Conservation (phyloP, 2,113 vertebrate species). For the Cheirogaleus medius region DNA sequence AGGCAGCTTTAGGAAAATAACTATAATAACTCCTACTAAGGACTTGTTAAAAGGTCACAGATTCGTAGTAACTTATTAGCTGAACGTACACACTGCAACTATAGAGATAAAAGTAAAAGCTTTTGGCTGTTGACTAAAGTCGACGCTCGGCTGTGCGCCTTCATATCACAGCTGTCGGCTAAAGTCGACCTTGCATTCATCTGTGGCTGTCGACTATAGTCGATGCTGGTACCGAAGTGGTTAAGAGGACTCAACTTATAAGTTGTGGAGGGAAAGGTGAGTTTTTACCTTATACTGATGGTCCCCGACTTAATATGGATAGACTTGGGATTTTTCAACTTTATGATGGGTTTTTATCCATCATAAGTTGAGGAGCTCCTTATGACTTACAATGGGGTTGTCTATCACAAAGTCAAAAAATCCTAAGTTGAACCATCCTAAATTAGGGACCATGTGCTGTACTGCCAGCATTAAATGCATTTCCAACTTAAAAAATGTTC, state of each 20-base stretch:
- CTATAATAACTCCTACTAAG: too few species aligned
- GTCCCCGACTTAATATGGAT: neutral
- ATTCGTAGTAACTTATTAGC: too few species aligned
- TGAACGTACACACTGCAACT: too few species aligned
- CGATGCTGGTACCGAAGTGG: too few species aligned
- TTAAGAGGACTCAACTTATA: neutral
- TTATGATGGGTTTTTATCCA: neutral
- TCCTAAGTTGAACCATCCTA: neutral
- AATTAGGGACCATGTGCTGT: neutral
- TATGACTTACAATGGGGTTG: neutral
- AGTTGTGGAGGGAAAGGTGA: neutral
- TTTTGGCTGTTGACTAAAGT: too few species aligned
- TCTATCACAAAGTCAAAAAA: neutral
- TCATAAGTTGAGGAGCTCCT: neutral
- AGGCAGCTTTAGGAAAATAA: too few species aligned
- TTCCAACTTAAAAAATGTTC: neutral
- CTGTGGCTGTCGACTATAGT: too few species aligned
- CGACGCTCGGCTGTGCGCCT: too few species aligned
- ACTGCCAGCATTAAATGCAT: neutral
- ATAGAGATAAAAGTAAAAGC: too few species aligned
- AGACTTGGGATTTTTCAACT: neutral
- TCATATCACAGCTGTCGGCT: too few species aligned
- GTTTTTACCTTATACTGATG: neutral
- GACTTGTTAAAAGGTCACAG: too few species aligned
- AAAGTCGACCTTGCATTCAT: too few species aligned